These are phyloP conservation scores for Lontra canadensis DNA, from an alignment of 2,113 vertebrate genomes.

Conservation along the genomic window DNA sequence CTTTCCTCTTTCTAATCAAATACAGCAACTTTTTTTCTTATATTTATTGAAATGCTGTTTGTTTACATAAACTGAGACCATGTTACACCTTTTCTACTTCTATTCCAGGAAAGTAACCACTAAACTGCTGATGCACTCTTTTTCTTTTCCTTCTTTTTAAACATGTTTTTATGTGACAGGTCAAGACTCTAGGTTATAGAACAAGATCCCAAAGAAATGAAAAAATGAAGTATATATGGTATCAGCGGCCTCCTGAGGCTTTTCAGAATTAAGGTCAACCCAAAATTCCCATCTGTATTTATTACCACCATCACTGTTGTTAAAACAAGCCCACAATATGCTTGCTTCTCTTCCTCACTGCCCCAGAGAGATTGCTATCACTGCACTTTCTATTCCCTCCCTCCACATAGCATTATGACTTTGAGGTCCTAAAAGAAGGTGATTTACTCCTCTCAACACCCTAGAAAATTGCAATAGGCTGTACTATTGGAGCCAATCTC, in stretches of 20 bases:
- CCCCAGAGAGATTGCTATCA: background rate
- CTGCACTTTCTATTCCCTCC: background rate
- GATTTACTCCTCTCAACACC: background rate
- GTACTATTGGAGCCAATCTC: background rate
- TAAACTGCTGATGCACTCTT: background rate
- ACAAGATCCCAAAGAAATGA: conserved; percentile 47
- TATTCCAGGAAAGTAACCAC: background rate
- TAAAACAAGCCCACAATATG: background rate
- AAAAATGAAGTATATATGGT: conserved; percentile 13
- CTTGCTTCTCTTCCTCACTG: background rate
- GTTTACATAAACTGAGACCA: background rate
- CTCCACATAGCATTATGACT: background rate
- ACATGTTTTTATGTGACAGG: conserved; percentile 12
- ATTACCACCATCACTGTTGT: background rate
- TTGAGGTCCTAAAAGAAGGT: background rate
- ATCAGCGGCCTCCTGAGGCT: background rate
- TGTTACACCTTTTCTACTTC: background rate
- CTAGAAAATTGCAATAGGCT: background rate
- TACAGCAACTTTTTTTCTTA: background rate
- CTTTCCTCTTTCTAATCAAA: background rate
- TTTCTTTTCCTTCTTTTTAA: conserved; percentile 37
- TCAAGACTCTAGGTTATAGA: conserved; percentile 12
- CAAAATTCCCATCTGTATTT: background rate
- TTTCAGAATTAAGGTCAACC: conserved; percentile 41
- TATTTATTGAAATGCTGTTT: background rate